These are phyloP conservation scores for Parasteatoda lunata DNA, from an alignment of 2,888 invertebrate genomes.

Conservation along the genomic window DNA sequence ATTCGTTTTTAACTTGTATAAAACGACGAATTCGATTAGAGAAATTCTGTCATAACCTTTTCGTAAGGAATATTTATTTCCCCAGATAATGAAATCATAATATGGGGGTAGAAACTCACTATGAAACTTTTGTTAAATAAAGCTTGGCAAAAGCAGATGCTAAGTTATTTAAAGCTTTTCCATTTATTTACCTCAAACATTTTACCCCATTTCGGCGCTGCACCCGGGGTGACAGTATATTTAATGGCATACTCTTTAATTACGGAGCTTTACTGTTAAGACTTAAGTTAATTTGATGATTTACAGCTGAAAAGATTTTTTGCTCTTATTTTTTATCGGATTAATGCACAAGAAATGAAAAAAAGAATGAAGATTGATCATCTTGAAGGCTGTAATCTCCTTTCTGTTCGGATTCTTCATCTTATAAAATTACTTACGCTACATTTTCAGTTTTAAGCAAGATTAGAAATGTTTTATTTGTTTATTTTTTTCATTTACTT, in stretches of 20 bases:
- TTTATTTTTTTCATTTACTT: too few relatives aligned
- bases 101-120: not conserved
- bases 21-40: not conserved
- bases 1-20: too few relatives aligned
- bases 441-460: conserved; percentile 45
- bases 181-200: conserved; percentile 42
- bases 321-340: conserved; percentile 13
- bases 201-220: conserved; percentile 26
- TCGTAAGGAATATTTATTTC: conserved; percentile 54
- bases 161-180: conserved; percentile 45
- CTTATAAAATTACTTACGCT: conserved; percentile 47
- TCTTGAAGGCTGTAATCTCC: conserved; percentile 54
- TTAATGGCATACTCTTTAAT: conserved; percentile 57
- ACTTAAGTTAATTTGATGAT: conserved; percentile 61
- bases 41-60: conserved; percentile 47
- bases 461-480: conserved; percentile 17
- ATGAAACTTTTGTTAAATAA: conserved; percentile 26
- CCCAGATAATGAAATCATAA: conserved; percentile 14
- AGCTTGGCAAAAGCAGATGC: conserved; percentile 34
- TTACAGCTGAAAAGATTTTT: conserved; percentile 46
- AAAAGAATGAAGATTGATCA: conserved; percentile 61
- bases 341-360: conserved; percentile 41
- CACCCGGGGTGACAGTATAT: conserved; percentile 11
- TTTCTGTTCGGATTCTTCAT: conserved; percentile 26
- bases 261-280: conserved; percentile 58